phyloP scores from a whole-genome alignment of 1,140 invertebrate genomes.

The Hydropsyche tenuis region DNA sequence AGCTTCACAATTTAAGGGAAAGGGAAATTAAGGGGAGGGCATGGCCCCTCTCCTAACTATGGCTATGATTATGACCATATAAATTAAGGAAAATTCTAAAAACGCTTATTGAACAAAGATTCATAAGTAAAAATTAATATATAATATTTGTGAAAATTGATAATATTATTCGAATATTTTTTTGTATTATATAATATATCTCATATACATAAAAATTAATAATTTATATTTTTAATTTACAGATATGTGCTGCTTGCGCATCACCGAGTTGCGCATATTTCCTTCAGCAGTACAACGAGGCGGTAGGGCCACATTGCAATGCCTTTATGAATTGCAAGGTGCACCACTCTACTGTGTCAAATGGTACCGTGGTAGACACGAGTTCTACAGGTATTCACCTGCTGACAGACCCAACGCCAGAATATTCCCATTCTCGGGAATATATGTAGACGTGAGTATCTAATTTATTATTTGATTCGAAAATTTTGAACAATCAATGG shows the following conservation, averaged over 20 bases:
- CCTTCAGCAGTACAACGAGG: conserved; percentile 60
- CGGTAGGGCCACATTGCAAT: conserved; percentile 63
- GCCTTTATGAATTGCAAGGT: conserved; percentile 72
- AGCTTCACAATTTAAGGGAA: no score
- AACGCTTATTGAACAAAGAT: no score
- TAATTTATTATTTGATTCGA: no score
- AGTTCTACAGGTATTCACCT: conserved; percentile 75
- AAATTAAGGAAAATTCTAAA: no score
- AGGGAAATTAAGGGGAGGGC: no score
- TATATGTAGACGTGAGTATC: conserved; percentile 74
- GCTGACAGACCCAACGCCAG: conserved; percentile 69
- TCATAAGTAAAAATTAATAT: no score
- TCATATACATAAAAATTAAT: background rate
- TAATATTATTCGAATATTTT: no score
- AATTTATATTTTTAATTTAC: conserved; percentile 28
- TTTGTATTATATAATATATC: background rate
- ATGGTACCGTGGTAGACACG: conserved; percentile 73
- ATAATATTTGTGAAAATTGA: no score
- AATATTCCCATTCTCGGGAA: conserved; percentile 69
- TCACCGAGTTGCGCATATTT: conserved; percentile 58
- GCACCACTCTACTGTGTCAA: conserved; percentile 76
- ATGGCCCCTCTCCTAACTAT: no score
- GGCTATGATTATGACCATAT: no score
- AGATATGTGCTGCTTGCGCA: conserved; percentile 60
- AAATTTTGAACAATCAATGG: no score